Base-by-base conservation (phyloP, 2,888 invertebrate genomes). In the Crioceris asparagi region DNA sequence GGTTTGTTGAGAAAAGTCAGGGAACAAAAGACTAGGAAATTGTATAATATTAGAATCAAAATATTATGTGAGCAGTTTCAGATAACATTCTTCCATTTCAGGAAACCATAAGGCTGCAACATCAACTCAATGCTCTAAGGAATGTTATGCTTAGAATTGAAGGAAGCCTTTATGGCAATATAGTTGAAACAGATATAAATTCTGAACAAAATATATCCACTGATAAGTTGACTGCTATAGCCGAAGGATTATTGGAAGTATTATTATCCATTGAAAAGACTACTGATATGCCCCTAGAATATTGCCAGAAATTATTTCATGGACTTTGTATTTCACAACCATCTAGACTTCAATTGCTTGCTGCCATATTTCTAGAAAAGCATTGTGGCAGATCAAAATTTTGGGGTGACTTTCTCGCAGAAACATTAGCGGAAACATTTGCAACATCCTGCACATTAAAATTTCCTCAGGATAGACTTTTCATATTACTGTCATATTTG, bases 391-490 rank as follows among this genome's bases (percentile, higher is more conserved):
- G 45, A 12, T 39, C 48, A 4, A 32, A 38, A 10, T 93, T 90
- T 84, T 93, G 93, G 92, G 92, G 92, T 27, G 75, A 79, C 47
- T 88, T 86, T 56, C 70, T 93, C n/a, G 84, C 88, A 1, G 80
- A 83, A 53, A 83, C 83, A 17, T 73, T 93, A 38, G 75, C 79
- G 15, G 71, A 74, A 43, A 77, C 88, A 53, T 91, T 87, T 60
- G 79, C 83, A 1, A 79, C 83, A 0, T 77, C 80, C 29, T 83
- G 85, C 49, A 79, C 79, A 17, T 74, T 77, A 49, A 79, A 85
- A 32, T 83, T 85, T 46, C 85, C 91, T 10, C 83, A 90, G 53
- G 90, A 92, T 65, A 79, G 90, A 55, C 83, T 91, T 42, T 86
- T 93, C 56, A 81, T 91, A 47, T 68, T 92, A 41, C 67, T 92